phyloP scores from a whole-genome alignment of 2,888 invertebrate species.

The Macrophya alboannulata region DNA sequence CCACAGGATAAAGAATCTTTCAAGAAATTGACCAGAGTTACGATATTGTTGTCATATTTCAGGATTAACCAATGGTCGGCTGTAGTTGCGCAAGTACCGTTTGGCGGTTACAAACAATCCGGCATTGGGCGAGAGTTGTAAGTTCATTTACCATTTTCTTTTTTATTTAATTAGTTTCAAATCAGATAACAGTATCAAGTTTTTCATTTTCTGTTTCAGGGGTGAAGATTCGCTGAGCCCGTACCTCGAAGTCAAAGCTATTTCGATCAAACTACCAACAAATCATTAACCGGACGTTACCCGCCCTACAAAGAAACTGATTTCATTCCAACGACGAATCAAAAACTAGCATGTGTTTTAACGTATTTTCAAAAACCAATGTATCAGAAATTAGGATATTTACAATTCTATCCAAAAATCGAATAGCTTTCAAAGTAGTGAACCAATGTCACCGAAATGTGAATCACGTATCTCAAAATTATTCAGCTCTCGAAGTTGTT shows the following conservation, averaged over 20 bases:
- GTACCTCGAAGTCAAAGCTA: conserved; percentile 90
- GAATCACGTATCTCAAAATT: too few species aligned
- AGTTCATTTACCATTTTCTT: conserved; percentile 49
- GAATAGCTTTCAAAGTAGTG: too few species aligned
- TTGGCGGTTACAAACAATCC: conserved; percentile 93
- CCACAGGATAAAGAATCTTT: not conserved
- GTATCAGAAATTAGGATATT: too few species aligned
- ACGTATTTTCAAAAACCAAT: too few species aligned
- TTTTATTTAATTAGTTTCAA: not conserved
- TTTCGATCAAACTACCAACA: conserved; percentile 81
- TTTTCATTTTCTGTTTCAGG: conserved; percentile 79
- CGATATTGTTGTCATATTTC: not conserved
- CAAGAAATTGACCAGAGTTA: not conserved
- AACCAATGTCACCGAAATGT: too few species aligned
- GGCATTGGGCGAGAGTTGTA: conserved; percentile 89
- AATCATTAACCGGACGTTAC: conserved; percentile 56
- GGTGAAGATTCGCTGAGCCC: conserved; percentile 89
- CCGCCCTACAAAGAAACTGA: not conserved
- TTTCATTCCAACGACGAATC: not conserved
- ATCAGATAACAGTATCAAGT: not conserved
- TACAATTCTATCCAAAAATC: too few species aligned
- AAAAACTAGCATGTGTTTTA: too few species aligned
- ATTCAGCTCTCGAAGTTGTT: too few species aligned
- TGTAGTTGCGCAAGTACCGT: conserved; percentile 88
- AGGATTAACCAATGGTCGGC: conserved; percentile 89